phyloP scores from a whole-genome alignment of 2,797 vertebrate genomes.

The Pipistrellus nathusii region DNA sequence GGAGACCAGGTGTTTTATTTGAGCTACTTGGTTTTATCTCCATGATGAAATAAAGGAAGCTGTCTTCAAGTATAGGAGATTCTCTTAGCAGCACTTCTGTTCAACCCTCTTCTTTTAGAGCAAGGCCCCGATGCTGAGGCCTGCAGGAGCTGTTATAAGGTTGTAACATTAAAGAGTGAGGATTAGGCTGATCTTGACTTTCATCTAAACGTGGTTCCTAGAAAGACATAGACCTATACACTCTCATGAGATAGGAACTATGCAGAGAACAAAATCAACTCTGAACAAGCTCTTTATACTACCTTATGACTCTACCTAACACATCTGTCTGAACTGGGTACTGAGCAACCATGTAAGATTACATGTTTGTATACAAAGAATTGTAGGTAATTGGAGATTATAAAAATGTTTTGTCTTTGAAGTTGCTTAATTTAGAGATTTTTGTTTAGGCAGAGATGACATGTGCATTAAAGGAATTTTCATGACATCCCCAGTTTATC shows the following conservation, averaged over 20 bases:
- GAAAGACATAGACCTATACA: neutral
- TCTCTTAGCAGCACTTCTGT: neutral
- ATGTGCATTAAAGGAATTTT: neutral
- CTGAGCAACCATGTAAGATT: neutral
- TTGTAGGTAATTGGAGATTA: neutral
- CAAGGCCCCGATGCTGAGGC: neutral
- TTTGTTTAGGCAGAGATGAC: neutral
- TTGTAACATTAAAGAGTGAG: neutral
- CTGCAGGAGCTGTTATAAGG: neutral
- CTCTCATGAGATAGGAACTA: neutral
- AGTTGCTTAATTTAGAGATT: neutral
- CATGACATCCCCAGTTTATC: neutral
- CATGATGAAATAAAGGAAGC: slow-evolving; percentile 17
- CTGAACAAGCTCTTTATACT: neutral
- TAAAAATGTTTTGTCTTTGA: neutral
- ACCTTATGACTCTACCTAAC: neutral
- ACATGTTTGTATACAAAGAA: neutral
- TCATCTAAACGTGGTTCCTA: slow-evolving; percentile 23
- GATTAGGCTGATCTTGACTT: neutral
- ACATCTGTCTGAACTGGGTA: neutral
- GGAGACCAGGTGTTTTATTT: slow-evolving; percentile 38
- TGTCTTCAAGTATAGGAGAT: neutral
- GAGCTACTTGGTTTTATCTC: slow-evolving; percentile 43
- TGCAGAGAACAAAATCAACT: neutral
- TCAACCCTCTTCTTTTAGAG: neutral